phyloP scores from a whole-genome alignment of 2,113 vertebrate genomes.

The Motacilla alba region DNA sequence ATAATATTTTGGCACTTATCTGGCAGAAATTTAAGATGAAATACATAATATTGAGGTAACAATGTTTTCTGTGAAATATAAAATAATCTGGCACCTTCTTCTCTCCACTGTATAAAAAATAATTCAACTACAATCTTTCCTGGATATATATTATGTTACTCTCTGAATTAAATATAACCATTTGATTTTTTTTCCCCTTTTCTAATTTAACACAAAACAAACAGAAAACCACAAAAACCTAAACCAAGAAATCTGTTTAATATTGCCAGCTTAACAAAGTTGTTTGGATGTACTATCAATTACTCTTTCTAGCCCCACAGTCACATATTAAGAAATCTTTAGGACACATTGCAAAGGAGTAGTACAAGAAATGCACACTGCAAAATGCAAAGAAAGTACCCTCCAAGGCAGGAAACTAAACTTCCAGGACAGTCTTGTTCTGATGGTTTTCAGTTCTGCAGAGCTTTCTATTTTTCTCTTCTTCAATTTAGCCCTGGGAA shows the following conservation, averaged over 20 bases:
- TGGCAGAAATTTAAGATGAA: neutral
- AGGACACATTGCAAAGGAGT: neutral
- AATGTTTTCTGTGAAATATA: neutral
- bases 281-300: neutral
- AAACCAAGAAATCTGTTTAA: neutral
- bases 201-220: neutral
- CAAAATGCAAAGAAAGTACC: neutral
- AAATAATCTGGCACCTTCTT: neutral
- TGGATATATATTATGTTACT: neutral
- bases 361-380: neutral
- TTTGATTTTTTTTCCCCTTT: neutral
- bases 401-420: neutral
- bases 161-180: neutral
- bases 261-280: neutral
- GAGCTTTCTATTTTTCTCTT: neutral
- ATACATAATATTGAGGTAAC: neutral
- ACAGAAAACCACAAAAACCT: neutral
- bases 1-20: neutral
- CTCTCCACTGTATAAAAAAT: neutral
- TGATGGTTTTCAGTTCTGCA: neutral
- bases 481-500: neutral
- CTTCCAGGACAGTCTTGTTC: neutral
- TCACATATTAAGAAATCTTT: neutral
- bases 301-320: neutral
- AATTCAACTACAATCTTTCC: neutral